Conservation (phyloP, 2,797 vertebrate genomes). For the Mallotus villosus region DNA sequence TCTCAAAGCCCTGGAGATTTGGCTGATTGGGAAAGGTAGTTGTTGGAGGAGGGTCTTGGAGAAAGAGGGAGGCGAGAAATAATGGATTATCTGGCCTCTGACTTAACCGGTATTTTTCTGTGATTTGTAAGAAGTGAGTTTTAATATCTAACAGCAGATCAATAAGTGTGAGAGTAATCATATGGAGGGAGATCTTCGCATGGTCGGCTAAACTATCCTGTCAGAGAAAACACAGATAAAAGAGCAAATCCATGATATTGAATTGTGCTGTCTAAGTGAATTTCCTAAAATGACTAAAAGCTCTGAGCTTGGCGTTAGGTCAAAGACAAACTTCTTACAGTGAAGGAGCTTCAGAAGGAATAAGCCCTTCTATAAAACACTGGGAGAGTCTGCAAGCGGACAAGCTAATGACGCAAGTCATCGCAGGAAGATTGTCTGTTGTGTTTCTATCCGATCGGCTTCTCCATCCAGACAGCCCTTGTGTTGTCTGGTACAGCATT, state of each 20-base stretch:
- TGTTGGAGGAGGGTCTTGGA: too few species aligned
- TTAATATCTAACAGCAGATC: conserved; percentile 1
- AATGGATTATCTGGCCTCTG: not conserved
- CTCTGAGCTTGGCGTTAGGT: not conserved
- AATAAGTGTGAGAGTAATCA: conserved; percentile 38
- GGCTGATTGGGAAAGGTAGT: too few species aligned
- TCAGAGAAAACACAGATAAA: conserved; percentile 11
- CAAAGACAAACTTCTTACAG: too few species aligned
- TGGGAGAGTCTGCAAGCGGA: too few species aligned
- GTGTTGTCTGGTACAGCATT: not conserved
- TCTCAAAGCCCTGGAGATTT: too few species aligned
- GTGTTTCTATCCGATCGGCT: not conserved
- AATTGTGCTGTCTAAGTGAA: not conserved
- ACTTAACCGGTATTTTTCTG: not conserved
- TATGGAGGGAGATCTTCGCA: conserved; percentile 34
- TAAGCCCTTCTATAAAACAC: not conserved
- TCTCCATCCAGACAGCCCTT: not conserved
- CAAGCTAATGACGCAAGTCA: not conserved
- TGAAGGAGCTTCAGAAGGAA: not conserved
- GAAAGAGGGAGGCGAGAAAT: not conserved
- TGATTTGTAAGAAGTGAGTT: not conserved
- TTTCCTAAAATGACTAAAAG: not conserved
- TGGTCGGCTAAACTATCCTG: conserved; percentile 2
- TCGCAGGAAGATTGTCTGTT: not conserved
- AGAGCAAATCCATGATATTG: not conserved